Evolutionary conservation across 2,113 vertebrate species (phyloP).

Genomic region (Regulus satrapa): DNA sequence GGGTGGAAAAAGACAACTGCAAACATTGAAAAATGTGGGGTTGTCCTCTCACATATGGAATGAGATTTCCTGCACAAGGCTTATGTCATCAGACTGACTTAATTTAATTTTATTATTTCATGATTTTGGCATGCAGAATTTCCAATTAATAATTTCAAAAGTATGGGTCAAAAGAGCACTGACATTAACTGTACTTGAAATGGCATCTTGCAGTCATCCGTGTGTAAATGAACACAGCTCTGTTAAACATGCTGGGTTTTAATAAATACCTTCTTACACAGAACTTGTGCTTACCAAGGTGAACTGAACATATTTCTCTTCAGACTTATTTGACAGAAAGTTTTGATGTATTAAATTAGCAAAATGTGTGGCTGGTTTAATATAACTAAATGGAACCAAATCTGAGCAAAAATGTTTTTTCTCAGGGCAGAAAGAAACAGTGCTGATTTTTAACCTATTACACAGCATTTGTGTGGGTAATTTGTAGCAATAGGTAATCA

Average conservation of each 20-base stretch:
- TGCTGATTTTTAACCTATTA: not conserved
- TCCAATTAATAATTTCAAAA: slow-evolving; percentile 74
- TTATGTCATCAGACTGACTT: slow-evolving; percentile 73
- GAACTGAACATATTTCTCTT: slow-evolving; percentile 16
- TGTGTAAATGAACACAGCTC: slow-evolving; percentile 48
- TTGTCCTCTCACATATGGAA: slow-evolving; percentile 66
- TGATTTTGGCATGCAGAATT: slow-evolving; percentile 71
- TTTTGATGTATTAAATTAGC: slow-evolving; percentile 39
- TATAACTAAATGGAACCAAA: slow-evolving; percentile 49
- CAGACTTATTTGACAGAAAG: slow-evolving; percentile 35
- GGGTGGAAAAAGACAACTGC: not conserved
- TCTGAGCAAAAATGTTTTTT: not conserved
- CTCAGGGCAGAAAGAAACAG: not conserved
- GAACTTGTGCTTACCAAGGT: slow-evolving; percentile 36
- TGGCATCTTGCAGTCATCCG: slow-evolving; percentile 27
- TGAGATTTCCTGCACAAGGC: slow-evolving; percentile 43
- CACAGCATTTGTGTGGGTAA: not conserved
- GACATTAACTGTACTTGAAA: slow-evolving; percentile 58
- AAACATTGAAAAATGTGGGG: not conserved
- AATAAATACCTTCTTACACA: slow-evolving; percentile 42
- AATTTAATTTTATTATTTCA: slow-evolving; percentile 74
- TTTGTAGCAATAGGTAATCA: not conserved
- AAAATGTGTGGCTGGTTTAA: slow-evolving; percentile 62
- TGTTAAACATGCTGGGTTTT: slow-evolving; percentile 42
- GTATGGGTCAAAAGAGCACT: slow-evolving; percentile 29